phyloP scores from a whole-genome alignment of 2,888 invertebrate genomes.

The Hecatera dysodea region DNA sequence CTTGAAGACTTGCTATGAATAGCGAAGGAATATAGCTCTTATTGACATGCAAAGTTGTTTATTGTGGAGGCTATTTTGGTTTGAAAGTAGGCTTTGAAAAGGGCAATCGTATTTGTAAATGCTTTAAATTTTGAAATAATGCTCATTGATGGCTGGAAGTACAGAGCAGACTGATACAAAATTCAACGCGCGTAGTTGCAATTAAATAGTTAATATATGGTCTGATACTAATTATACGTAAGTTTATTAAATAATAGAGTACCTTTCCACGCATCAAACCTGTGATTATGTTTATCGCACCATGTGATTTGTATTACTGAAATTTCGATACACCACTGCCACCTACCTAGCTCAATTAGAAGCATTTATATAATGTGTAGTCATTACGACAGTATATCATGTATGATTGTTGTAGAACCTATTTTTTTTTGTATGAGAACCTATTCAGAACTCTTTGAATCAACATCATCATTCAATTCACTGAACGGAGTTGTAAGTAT shows the following conservation, averaged over 20 bases:
- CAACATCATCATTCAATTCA: too few species aligned
- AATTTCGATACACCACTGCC: conserved; percentile 13
- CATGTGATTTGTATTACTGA: conserved; percentile 15
- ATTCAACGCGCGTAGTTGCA: background rate
- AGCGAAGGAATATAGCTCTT: conserved; percentile 36
- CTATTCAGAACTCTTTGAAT: too few species aligned
- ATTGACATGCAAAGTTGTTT: conserved; percentile 30
- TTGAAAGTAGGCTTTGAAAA: conserved; percentile 15
- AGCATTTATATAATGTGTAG: conserved; percentile 1
- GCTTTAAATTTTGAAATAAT: background rate
- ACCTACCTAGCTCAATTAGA: conserved; percentile 20
- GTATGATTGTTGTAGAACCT: background rate
- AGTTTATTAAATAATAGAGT: conserved; percentile 14
- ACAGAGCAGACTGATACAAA: background rate
- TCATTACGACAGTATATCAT: background rate
- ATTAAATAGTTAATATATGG: background rate
- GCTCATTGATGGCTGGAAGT: background rate
- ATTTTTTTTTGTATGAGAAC: too few species aligned
- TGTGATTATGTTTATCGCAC: conserved; percentile 38
- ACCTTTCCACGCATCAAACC: conserved; percentile 5
- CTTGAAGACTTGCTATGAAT: conserved; percentile 6
- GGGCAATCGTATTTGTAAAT: conserved; percentile 6
- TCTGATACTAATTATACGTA: conserved; percentile 1
- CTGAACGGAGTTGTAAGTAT: background rate
- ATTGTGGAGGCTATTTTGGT: conserved; percentile 20